Evolutionary conservation across 1,140 invertebrate genomes (phyloP).

Genomic region (Drosophila biarmipes): DNA sequence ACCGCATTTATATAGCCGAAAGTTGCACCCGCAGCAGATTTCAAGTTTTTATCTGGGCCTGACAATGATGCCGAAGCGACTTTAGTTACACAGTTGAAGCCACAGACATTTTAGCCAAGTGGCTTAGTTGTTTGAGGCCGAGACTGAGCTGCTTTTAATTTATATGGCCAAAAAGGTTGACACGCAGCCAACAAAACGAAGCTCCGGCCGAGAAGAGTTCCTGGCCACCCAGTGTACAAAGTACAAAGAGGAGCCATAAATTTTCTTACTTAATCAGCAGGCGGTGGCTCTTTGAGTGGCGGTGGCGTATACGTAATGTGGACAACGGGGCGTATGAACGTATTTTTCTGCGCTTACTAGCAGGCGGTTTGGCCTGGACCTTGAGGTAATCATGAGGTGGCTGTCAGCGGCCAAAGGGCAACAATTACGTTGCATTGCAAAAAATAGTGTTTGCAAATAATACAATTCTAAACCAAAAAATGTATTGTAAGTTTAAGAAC

Average conservation of each 20-base stretch:
- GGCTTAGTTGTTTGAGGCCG: conserved; percentile 62
- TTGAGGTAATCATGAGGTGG: conserved; percentile 25
- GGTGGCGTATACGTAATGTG: conserved; percentile 57
- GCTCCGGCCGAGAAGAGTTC: not conserved
- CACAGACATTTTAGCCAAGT: conserved; percentile 75
- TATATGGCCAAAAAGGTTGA: conserved; percentile 65
- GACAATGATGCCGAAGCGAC: conserved; percentile 49
- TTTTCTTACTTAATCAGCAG: conserved; percentile 60
- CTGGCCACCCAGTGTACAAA: not conserved
- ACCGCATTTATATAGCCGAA: conserved; percentile 64
- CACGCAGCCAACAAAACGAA: conserved; percentile 42
- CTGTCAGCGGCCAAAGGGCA: not conserved
- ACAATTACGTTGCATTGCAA: not conserved
- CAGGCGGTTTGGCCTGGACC: conserved; percentile 2
- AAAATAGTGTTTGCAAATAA: too few relatives aligned
- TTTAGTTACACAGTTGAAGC: conserved; percentile 58
- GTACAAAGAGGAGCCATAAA: conserved; percentile 57
- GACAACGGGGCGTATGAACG: conserved; percentile 55
- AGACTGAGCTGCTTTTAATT: conserved; percentile 76
- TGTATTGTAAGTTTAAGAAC: too few relatives aligned
- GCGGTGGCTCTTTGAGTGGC: conserved; percentile 18
- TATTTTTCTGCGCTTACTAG: conserved; percentile 28
- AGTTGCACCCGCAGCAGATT: conserved; percentile 77
- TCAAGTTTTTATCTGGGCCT: conserved; percentile 71
- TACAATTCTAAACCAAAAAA: too few relatives aligned